These are phyloP conservation scores for Synergus gifuensis DNA, from an alignment of 2,888 invertebrate genomes.

Conservation along the genomic window DNA sequence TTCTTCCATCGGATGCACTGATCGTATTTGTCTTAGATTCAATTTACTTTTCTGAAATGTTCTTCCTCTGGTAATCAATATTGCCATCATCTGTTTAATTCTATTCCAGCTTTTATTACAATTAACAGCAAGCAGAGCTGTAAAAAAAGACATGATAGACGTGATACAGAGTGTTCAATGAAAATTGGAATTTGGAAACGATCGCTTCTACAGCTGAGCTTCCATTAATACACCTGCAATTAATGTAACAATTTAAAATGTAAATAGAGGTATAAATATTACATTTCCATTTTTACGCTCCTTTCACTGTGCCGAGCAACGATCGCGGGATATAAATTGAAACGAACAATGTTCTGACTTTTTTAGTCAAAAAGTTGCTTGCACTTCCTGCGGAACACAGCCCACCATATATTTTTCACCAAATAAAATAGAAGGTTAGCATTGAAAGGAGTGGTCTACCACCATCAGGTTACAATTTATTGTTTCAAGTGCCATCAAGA, in stretches of 20 bases:
- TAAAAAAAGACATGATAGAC: not conserved
- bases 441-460: not conserved
- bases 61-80: not conserved
- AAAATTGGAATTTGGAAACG: conserved; percentile 43
- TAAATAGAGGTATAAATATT: conserved; percentile 70
- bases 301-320: conserved; percentile 47
- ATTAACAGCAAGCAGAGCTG: not conserved
- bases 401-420: conserved; percentile 9
- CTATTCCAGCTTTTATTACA: not conserved
- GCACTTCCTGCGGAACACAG: conserved; percentile 16
- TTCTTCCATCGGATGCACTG: not conserved
- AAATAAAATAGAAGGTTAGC: not conserved
- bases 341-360: conserved; percentile 34
- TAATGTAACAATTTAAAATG: conserved; percentile 63
- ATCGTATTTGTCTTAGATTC: not conserved
- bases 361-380: conserved; percentile 29
- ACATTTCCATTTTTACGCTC: conserved; percentile 59
- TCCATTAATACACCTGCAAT: conserved; percentile 48
- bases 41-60: not conserved
- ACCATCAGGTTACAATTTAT: not conserved
- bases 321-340: conserved; percentile 37
- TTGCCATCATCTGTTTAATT: not conserved
- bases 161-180: not conserved
- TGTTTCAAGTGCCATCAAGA: not conserved
- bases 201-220: not conserved